Evolutionary conservation across 2,888 invertebrate genomes (phyloP).

Genomic region (Mimas tiliae): DNA sequence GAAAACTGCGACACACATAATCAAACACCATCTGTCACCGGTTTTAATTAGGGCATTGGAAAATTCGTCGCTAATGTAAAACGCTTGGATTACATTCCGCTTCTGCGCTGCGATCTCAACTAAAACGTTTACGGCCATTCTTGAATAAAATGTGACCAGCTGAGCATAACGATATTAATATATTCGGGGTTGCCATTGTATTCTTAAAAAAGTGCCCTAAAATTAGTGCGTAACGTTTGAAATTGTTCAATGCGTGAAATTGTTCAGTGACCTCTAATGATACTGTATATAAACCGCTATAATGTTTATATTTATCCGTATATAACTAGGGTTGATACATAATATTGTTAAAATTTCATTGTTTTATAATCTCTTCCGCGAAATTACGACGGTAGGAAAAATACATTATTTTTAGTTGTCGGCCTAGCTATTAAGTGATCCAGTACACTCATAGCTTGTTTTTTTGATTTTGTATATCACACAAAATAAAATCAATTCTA

Average conservation of each 20-base stretch:
- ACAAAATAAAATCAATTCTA: no score
- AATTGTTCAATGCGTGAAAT: neutral
- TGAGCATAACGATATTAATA: constrained; percentile 3
- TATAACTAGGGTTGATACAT: no score
- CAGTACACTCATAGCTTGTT: neutral
- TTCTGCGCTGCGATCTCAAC: neutral
- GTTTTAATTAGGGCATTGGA: neutral
- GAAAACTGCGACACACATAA: no score
- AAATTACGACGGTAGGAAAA: neutral
- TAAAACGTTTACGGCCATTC: neutral
- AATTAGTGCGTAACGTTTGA: neutral
- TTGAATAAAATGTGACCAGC: constrained; percentile 1
- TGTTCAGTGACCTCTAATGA: no score
- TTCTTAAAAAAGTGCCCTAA: neutral
- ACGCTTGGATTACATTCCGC: neutral
- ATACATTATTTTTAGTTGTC: neutral
- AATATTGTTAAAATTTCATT: no score
- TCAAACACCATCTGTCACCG: neutral
- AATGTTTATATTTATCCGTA: no score
- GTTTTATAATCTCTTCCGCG: neutral
- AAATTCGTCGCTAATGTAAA: neutral
- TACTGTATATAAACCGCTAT: no score
- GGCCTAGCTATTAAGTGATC: neutral
- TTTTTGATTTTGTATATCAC: neutral
- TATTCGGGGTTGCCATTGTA: neutral